phyloP scores from a whole-genome alignment of 2,797 vertebrate species.

The Danio tinwini region DNA sequence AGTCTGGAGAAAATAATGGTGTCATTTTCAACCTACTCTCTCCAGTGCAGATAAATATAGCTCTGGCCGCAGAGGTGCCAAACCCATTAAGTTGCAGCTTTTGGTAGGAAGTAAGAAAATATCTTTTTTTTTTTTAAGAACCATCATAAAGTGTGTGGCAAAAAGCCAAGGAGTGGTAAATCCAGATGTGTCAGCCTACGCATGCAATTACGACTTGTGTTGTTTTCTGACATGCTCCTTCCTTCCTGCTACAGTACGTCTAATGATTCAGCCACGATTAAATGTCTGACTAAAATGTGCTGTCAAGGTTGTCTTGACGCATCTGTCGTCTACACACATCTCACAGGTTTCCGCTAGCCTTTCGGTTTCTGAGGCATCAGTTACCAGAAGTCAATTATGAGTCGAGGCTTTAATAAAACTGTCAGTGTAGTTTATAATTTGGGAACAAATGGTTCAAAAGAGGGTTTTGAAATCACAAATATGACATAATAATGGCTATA shows the following conservation, averaged over 20 bases:
- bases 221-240: conserved; percentile 65
- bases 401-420: conserved; percentile 30
- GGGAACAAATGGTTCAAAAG: not conserved
- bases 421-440: not conserved
- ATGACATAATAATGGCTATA: too few relatives aligned
- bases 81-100: conserved; percentile 67
- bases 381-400: conserved; percentile 62
- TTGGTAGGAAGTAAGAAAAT: conserved; percentile 74
- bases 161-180: conserved; percentile 70
- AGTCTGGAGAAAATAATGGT: conserved; percentile 88
- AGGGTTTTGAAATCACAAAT: too few relatives aligned
- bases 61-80: conserved; percentile 69
- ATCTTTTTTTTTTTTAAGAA: conserved; percentile 56
- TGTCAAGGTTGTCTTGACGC: conserved; percentile 14
- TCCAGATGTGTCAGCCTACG: conserved; percentile 78
- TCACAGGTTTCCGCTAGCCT: conserved; percentile 70
- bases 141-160: conserved; percentile 58
- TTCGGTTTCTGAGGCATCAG: conserved; percentile 68
- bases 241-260: conserved; percentile 45
- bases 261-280: conserved; percentile 21
- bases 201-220: conserved; percentile 75
- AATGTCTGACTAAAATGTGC: conserved; percentile 26
- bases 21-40: conserved; percentile 81
- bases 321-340: conserved; percentile 61
- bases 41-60: conserved; percentile 79